Evolutionary conservation across 2,113 vertebrate species (phyloP).

Genomic region (Labeo catla): DNA sequence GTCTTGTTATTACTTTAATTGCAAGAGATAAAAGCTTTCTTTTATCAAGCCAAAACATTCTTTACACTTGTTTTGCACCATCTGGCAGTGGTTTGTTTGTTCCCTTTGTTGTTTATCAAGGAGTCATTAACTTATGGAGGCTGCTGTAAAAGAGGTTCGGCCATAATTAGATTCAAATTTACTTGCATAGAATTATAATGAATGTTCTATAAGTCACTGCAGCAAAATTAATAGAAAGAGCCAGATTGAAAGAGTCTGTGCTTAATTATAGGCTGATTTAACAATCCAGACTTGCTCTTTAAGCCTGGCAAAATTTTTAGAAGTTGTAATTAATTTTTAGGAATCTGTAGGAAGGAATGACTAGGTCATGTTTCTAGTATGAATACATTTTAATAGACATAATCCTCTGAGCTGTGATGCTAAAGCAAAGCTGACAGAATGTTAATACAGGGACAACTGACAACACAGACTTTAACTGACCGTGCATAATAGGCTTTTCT

Average conservation of each 20-base stretch:
- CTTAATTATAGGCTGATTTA: slow-evolving; percentile 39
- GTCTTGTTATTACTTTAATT: slow-evolving; percentile 21
- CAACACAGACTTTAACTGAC: slow-evolving; percentile 21
- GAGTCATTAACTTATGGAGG: slow-evolving; percentile 49
- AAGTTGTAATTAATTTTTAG: slow-evolving; percentile 35
- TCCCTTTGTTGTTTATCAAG: slow-evolving; percentile 28
- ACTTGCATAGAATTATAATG: slow-evolving; percentile 44
- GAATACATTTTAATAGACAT: slow-evolving; percentile 42
- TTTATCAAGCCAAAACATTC: slow-evolving; percentile 23
- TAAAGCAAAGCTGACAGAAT: slow-evolving; percentile 42
- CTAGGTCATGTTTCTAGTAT: slow-evolving; percentile 33
- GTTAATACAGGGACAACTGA: slow-evolving; percentile 34
- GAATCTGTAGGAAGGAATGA: not conserved
- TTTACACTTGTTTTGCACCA: slow-evolving; percentile 27
- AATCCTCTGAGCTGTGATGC: slow-evolving; percentile 49
- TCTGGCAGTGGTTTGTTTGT: slow-evolving; percentile 34
- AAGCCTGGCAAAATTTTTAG: slow-evolving; percentile 21
- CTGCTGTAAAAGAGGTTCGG: slow-evolving; percentile 27
- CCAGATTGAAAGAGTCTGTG: not conserved
- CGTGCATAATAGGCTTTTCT: slow-evolving; percentile 37
- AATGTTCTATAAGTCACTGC: slow-evolving; percentile 35
- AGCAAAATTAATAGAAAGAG: slow-evolving; percentile 32
- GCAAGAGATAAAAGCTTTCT: slow-evolving; percentile 30
- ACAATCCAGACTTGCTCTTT: not conserved
- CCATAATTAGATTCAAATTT: slow-evolving; percentile 39